Conservation (phyloP, 2,797 vertebrate species). For the Acomys russatus region DNA sequence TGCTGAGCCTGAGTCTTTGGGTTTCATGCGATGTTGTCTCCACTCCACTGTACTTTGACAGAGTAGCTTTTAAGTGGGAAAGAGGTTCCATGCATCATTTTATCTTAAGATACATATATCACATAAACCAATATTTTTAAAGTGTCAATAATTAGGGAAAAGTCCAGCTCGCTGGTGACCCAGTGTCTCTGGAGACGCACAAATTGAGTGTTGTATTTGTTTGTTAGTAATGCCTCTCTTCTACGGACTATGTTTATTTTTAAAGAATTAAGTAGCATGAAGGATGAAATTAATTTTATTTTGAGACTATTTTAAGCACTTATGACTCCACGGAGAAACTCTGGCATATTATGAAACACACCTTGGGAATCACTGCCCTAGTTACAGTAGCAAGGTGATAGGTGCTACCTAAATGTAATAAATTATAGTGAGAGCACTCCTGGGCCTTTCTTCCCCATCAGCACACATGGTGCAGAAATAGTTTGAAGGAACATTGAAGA, state of each 20-base stretch:
- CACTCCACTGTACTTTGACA: background rate
- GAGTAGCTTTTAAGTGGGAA: background rate
- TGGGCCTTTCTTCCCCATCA: conserved; percentile 56
- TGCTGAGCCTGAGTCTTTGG: background rate
- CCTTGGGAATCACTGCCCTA: conserved; percentile 82
- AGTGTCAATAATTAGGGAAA: background rate
- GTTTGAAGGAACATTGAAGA: conserved; percentile 69
- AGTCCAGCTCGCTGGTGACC: background rate
- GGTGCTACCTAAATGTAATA: conserved; percentile 77
- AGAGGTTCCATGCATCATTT: background rate
- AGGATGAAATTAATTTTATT: conserved; percentile 76
- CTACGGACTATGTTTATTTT: conserved; percentile 60
- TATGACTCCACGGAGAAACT: conserved; percentile 70
- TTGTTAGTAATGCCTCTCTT: background rate
- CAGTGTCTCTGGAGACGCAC: background rate
- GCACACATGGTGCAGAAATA: conserved; percentile 64
- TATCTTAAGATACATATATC: background rate
- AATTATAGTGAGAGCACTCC: conserved; percentile 74
- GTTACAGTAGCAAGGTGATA: conserved; percentile 80
- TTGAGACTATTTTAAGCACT: conserved; percentile 71
- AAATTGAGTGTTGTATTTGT: conserved; percentile 14
- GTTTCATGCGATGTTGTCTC: background rate
- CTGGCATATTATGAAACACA: conserved; percentile 75
- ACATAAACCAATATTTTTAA: background rate
- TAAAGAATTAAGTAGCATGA: conserved; percentile 65